Conservation (phyloP, 1,140 invertebrate species). For the Drosophila fuyamai region DNA sequence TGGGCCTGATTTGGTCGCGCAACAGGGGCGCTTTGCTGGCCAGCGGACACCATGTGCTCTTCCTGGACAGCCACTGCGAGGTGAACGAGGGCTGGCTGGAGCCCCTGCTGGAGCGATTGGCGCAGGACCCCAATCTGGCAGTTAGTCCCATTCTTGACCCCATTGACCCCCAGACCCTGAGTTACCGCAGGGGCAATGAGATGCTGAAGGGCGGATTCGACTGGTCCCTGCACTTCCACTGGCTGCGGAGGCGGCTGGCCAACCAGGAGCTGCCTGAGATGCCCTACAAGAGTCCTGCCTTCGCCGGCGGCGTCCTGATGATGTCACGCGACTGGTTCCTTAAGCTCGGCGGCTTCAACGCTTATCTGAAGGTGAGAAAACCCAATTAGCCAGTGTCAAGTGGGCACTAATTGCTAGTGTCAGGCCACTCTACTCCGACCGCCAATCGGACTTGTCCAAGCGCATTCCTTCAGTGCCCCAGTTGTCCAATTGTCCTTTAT, state of each 20-base stretch:
- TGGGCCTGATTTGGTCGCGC: slow-evolving; percentile 91
- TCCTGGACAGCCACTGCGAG: slow-evolving; percentile 94
- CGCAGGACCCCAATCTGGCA: slow-evolving; percentile 74
- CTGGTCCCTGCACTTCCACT: slow-evolving; percentile 98
- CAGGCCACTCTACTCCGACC: not conserved
- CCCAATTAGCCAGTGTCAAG: slow-evolving; percentile 61
- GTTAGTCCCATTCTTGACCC: slow-evolving; percentile 87
- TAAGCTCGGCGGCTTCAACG: slow-evolving; percentile 91
- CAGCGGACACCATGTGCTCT: slow-evolving; percentile 90
- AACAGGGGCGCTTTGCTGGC: slow-evolving; percentile 88
- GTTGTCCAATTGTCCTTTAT: not conserved
- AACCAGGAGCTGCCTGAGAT: slow-evolving; percentile 21
- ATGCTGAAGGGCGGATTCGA: slow-evolving; percentile 95
- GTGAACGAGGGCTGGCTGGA: slow-evolving; percentile 89
- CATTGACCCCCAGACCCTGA: slow-evolving; percentile 87
- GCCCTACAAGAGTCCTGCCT: slow-evolving; percentile 88
- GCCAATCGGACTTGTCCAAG: slow-evolving; percentile 3
- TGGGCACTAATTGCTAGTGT: slow-evolving; percentile 61
- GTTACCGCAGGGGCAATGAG: slow-evolving; percentile 87
- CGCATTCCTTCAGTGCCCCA: not conserved
- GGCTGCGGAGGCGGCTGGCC: slow-evolving; percentile 89
- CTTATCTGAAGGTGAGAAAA: slow-evolving; percentile 86
- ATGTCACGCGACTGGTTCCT: slow-evolving; percentile 92
- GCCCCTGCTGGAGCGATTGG: slow-evolving; percentile 87
- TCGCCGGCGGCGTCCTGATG: slow-evolving; percentile 92